Percentiles rank a stretch among this genome's conserved stretches.
Evolutionary conservation across 2,888 invertebrate genomes (phyloP).

Genomic region (Drosophila putrida): DNA sequence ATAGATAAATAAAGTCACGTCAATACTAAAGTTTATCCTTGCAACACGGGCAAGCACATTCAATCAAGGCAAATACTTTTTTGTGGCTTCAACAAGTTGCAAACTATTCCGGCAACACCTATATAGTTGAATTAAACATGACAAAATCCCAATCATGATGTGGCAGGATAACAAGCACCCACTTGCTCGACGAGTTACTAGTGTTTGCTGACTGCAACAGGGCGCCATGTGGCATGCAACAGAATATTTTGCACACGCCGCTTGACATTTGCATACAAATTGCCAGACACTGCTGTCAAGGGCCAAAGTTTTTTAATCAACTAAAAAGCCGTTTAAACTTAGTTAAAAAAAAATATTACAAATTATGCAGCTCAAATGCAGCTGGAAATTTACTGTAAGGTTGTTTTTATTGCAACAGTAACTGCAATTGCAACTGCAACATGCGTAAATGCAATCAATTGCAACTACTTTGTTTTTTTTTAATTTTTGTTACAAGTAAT

Average conservation of each 20-base stretch:
- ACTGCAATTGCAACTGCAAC: neutral
- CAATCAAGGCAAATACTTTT: constrained; percentile 12
- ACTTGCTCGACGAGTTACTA: constrained; percentile 9
- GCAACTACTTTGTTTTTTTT: neutral
- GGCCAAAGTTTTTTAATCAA: constrained; percentile 79
- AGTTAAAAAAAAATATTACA: constrained; percentile 52
- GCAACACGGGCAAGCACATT: neutral
- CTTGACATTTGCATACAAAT: constrained; percentile 78
- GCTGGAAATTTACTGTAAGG: constrained; percentile 41
- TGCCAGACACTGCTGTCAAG: constrained; percentile 51
- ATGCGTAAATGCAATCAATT: constrained; percentile 51
- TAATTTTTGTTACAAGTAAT: constrained; percentile 1
- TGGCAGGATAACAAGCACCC: constrained; percentile 20
- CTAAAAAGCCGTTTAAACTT: constrained; percentile 79
- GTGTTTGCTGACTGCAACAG: constrained; percentile 17
- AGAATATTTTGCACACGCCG: constrained; percentile 49
- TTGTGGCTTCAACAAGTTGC: constrained; percentile 36
- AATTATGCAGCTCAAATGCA: constrained; percentile 60
- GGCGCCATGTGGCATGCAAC: constrained; percentile 68
- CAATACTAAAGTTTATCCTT: neutral
- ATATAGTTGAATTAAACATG: constrained; percentile 60
- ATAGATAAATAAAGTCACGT: neutral
- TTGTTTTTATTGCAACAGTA: constrained; percentile 11
- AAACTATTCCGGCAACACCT: constrained; percentile 54
- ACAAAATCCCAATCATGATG: constrained; percentile 57